Evolutionary conservation across 2,888 invertebrate genomes (phyloP).

Genomic region (Tortricodes alternella): DNA sequence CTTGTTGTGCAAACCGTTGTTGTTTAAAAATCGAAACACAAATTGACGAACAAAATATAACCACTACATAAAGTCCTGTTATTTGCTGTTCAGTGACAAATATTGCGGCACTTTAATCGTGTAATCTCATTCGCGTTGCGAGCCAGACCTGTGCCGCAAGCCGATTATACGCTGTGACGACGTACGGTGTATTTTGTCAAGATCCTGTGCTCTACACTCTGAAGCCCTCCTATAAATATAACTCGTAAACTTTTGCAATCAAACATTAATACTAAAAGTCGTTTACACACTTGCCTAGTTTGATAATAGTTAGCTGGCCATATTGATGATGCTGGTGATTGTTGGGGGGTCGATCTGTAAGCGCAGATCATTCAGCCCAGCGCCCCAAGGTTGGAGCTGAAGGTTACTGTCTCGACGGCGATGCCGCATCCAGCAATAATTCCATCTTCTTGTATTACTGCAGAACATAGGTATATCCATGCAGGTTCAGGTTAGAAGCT

Average conservation of each 20-base stretch:
- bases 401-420: too few relatives aligned
- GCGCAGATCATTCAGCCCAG: too few relatives aligned
- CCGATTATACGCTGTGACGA: conserved; percentile 51
- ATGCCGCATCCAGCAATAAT: too few relatives aligned
- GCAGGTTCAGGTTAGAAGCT: too few relatives aligned
- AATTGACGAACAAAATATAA: too few relatives aligned
- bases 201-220: conserved; percentile 40
- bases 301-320: neutral
- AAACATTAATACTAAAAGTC: neutral
- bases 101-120: conserved; percentile 17
- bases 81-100: neutral
- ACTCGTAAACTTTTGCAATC: neutral
- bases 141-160: conserved; percentile 52
- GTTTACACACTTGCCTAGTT: neutral
- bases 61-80: neutral
- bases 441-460: too few relatives aligned
- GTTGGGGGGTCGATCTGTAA: too few relatives aligned
- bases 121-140: conserved; percentile 31
- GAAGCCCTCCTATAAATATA: conserved; percentile 22
- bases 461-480: too few relatives aligned
- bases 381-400: too few relatives aligned
- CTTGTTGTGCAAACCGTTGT: too few relatives aligned
- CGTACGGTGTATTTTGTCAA: conserved; percentile 49
- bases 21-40: too few relatives aligned
- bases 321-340: too few relatives aligned